Percentiles rank a stretch among this genome's conserved stretches.
phyloP scores from a whole-genome alignment of 2,113 vertebrate genomes.

The Carassius gibelio region DNA sequence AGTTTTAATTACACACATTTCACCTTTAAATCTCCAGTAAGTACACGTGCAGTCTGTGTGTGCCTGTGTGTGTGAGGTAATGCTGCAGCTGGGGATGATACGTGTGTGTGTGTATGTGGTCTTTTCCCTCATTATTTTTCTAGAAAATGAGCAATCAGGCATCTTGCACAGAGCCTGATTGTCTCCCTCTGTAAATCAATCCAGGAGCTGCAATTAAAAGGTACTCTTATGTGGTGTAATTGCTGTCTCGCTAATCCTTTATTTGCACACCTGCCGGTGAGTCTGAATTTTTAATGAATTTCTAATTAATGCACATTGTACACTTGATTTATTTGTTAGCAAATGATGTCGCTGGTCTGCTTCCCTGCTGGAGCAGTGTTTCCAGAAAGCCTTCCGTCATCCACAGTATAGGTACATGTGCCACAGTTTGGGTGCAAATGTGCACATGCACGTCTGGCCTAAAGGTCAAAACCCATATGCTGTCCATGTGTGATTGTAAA shows the following conservation, averaged over 20 bases:
- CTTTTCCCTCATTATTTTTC: constrained; percentile 77
- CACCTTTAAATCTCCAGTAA: constrained; percentile 33
- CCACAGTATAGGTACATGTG: constrained; percentile 55
- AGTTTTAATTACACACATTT: constrained; percentile 32
- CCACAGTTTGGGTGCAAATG: constrained; percentile 31
- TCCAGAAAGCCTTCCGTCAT: constrained; percentile 60
- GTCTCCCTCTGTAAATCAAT: constrained; percentile 80
- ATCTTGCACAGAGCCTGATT: constrained; percentile 74
- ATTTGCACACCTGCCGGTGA: constrained; percentile 83
- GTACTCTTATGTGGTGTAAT: constrained; percentile 82
- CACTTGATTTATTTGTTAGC: constrained; percentile 77
- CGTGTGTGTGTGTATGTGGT: constrained; percentile 58
- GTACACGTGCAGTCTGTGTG: constrained; percentile 26
- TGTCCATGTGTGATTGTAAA: constrained; percentile 47
- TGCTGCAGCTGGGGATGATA: constrained; percentile 43
- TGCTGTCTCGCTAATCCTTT: constrained; percentile 83
- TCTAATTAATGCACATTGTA: constrained; percentile 81
- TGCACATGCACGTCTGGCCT: constrained; percentile 19
- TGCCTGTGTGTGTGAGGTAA: constrained; percentile 33
- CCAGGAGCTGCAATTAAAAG: constrained; percentile 81
- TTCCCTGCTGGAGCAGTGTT: constrained; percentile 64
- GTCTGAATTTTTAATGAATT: constrained; percentile 82
- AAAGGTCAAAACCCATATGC: constrained; percentile 43
- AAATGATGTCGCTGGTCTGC: constrained; percentile 72
- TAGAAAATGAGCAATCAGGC: constrained; percentile 77